Evolutionary conservation across 1,140 invertebrate genomes (phyloP), one percentile per base, ranked within the genome.

Genomic region (Drosophila bocqueti): DNA sequence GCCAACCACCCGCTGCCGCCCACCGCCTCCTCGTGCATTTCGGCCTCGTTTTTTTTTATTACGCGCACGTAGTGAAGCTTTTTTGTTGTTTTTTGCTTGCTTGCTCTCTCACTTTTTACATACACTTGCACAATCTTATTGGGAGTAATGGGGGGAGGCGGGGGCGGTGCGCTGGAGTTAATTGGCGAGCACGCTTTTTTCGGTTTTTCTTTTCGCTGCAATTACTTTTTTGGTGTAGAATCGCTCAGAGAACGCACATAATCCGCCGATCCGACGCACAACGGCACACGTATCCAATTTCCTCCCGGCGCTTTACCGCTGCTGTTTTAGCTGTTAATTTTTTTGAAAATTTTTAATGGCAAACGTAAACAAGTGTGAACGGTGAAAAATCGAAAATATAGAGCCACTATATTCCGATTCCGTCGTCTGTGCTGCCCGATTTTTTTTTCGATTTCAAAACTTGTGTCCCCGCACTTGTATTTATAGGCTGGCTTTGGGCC

Each of bases 31-130:
- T 85, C 82, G 82, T 85, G 82, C 82, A 85, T 78, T 78, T 85
- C 82, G 82, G 73, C 84, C 84, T 87, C 85, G 84, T 87, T 87
- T 57, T 87, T 87, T 79, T 79, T 79, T 89, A 89, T 87, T 87
- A 84, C 85, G 84, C 84, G 84, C 84, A 87, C 84, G 76, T 79
- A 79, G 75, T 72, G 76, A 64, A 72, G 71, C 42, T 69, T 76
- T 62, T 77, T 73, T 68, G 52, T 79, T 71, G 69, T 64, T 61
- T 76, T 63, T 50, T 50, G 18, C 18, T 63, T 64, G 50, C 46
- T 67, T 49, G 66, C 67, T 54, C 59, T 78, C 69, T 73, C 69
- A 73, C 66, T 78, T 87, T 86, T 69, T 80, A 81, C 84, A 79
- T 79, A 82, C 83, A 89, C 84, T 87, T 84, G 81, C 72, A 89